phyloP scores from a whole-genome alignment of 2,113 vertebrate genomes.

The Mola mola region DNA sequence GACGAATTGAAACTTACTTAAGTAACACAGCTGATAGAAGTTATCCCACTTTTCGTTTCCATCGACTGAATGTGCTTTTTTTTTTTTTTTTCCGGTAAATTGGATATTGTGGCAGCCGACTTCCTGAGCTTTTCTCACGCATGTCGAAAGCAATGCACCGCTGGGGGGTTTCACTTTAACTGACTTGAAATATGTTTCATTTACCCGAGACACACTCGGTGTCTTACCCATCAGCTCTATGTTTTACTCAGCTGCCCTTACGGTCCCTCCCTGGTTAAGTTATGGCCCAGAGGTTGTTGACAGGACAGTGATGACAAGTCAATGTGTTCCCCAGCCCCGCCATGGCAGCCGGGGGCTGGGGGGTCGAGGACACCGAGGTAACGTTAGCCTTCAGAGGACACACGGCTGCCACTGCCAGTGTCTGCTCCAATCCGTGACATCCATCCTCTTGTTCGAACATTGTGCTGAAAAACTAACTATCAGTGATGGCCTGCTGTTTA shows the following conservation, averaged over 20 bases:
- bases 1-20: slow-evolving; percentile 9
- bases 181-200: not conserved
- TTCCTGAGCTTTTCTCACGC: not conserved
- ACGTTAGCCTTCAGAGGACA: not conserved
- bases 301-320: slow-evolving; percentile 56
- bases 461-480: too few relatives aligned
- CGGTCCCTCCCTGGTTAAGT: slow-evolving; percentile 21
- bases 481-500: not conserved
- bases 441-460: not conserved
- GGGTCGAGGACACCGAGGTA: slow-evolving; percentile 25
- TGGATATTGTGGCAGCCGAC: slow-evolving; percentile 2
- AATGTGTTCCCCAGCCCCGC: slow-evolving; percentile 35
- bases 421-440: not conserved
- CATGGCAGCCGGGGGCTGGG: slow-evolving; percentile 57
- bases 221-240: slow-evolving; percentile 20
- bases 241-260: slow-evolving; percentile 19
- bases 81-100: not conserved
- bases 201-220: slow-evolving; percentile 16
- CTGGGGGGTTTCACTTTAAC: too few relatives aligned
- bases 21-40: not conserved
- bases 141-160: not conserved
- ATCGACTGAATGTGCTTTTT: not conserved
- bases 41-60: slow-evolving; percentile 4
- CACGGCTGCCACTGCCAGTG: not conserved
- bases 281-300: slow-evolving; percentile 51